phyloP scores from a whole-genome alignment of 2,113 vertebrate species.

The Sciurus niger region DNA sequence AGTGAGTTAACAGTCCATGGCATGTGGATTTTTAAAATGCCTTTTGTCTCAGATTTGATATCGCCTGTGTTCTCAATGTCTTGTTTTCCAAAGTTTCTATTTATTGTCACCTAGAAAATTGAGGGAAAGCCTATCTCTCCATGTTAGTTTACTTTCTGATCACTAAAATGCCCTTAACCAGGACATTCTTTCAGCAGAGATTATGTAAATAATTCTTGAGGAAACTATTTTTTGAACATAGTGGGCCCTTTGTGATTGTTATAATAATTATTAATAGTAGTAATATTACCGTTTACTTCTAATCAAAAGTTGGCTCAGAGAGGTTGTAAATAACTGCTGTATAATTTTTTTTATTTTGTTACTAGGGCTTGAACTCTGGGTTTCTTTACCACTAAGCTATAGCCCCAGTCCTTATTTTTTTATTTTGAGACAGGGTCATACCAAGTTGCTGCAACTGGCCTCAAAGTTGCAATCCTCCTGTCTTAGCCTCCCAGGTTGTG shows the following conservation, averaged over 20 bases:
- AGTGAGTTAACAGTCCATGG: not conserved
- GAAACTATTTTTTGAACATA: constrained; percentile 3
- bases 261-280: not conserved
- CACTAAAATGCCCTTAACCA: constrained; percentile 2
- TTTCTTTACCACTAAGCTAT: not conserved
- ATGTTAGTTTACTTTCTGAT: not conserved
- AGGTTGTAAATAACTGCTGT: constrained; percentile 31
- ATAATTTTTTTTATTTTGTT: constrained; percentile 18
- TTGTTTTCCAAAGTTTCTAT: constrained; percentile 31
- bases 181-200: constrained; percentile 6
- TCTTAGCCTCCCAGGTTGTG: not conserved
- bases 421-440: not conserved
- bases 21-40: constrained; percentile 23
- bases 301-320: not conserved
- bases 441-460: not conserved
- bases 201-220: constrained; percentile 26
- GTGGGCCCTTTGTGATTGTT: not conserved
- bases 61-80: constrained; percentile 3
- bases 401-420: not conserved
- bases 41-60: constrained; percentile 15
- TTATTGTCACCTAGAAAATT: not conserved
- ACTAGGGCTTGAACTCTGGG: not conserved
- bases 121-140: not conserved
- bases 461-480: not conserved
- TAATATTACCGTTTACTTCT: not conserved